phyloP scores from a whole-genome alignment of 2,113 vertebrate genomes.

The Condylura cristata region DNA sequence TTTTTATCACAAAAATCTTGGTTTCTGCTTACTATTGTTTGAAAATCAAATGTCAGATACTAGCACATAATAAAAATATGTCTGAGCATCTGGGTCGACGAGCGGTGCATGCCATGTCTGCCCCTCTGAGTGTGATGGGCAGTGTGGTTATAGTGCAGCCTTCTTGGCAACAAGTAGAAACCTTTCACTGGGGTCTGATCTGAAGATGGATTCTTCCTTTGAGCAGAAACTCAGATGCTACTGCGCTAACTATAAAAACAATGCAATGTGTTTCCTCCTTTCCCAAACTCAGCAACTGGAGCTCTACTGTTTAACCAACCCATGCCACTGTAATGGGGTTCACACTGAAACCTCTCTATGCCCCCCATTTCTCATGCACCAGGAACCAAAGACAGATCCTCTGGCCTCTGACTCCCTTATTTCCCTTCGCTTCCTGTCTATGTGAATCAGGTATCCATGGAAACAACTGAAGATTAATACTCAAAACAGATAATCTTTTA shows the following conservation, averaged over 20 bases:
- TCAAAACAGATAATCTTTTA: slow-evolving; percentile 49
- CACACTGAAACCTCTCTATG: neutral
- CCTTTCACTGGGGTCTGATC: slow-evolving; percentile 5
- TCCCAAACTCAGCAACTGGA: neutral
- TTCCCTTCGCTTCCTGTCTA: slow-evolving; percentile 24
- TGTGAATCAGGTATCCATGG: slow-evolving; percentile 69
- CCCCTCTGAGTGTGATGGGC: neutral
- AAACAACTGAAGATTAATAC: slow-evolving; percentile 67
- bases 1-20: neutral
- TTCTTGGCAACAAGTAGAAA: neutral
- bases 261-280: neutral
- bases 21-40: neutral
- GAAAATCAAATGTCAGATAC: neutral
- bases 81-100: neutral
- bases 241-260: neutral
- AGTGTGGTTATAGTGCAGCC: neutral
- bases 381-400: neutral
- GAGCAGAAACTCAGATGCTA: slow-evolving; percentile 27
- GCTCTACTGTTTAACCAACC: neutral
- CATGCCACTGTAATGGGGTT: accelerated
- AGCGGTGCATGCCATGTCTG: too few relatives aligned
- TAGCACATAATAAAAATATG: neutral
- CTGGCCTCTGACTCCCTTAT: neutral
- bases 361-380: neutral
- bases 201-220: slow-evolving; percentile 34